These are phyloP conservation scores for Sylvietta virens DNA, from an alignment of 2,113 vertebrate species.

Conservation along the genomic window DNA sequence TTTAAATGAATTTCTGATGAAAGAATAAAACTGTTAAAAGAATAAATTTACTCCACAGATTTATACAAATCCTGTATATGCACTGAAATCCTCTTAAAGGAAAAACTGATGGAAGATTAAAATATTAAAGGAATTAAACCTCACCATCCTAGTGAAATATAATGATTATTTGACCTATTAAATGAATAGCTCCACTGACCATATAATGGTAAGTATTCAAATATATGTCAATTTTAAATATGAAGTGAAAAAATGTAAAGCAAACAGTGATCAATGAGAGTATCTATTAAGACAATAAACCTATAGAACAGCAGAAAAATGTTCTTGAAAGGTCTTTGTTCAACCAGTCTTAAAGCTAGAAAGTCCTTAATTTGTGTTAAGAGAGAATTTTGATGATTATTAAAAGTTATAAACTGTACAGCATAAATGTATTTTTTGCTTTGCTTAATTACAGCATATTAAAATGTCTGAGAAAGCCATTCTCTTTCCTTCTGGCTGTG, in stretches of 20 bases:
- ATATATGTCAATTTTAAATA: conserved; percentile 66
- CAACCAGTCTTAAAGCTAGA: background rate
- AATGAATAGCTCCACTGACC: conserved; percentile 62
- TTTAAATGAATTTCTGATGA: conserved; percentile 82
- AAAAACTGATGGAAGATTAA: conserved; percentile 79
- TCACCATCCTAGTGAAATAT: conserved; percentile 66
- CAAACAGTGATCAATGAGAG: conserved; percentile 58
- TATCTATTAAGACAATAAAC: conserved; percentile 41
- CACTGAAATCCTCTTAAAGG: conserved; percentile 74
- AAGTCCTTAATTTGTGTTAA: background rate
- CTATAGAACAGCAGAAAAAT: conserved; percentile 7
- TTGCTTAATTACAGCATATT: background rate
- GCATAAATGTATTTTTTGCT: background rate
- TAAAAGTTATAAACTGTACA: background rate
- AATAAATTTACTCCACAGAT: conserved; percentile 78
- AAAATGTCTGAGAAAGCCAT: background rate
- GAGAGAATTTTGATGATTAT: background rate
- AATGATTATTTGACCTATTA: conserved; percentile 76
- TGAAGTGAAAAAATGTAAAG: conserved; percentile 43
- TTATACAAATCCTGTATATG: conserved; percentile 76
- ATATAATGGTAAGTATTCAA: conserved; percentile 54
- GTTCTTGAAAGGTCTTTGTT: conserved; percentile 33
- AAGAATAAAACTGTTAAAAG: conserved; percentile 79
- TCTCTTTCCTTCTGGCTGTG: background rate
- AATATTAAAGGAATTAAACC: conserved; percentile 77